A percentile compares a stretch with the other conserved stretches of the same genome.
These are phyloP conservation scores for Palythoa heliodiscus DNA, from an alignment of 92 coral and sea anemone genomes.

Conservation along the genomic window DNA sequence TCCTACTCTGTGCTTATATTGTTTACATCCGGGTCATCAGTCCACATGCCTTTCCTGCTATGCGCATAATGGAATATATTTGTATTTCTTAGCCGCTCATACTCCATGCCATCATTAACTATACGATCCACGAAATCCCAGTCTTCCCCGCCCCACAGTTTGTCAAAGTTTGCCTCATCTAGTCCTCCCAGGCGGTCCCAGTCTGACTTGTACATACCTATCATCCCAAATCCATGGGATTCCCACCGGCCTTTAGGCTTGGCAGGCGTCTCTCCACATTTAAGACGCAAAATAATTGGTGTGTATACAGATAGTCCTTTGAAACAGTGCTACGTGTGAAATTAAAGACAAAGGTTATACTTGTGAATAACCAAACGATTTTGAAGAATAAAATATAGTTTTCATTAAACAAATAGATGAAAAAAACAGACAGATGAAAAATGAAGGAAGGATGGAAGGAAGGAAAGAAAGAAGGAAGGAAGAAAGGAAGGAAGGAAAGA, in stretches of 20 bases:
- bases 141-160: slow-evolving; percentile 92
- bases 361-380: not conserved
- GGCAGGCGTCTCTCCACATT: slow-evolving; percentile 63
- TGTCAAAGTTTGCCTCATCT: slow-evolving; percentile 56
- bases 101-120: slow-evolving; percentile 67
- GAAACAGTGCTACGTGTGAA: slow-evolving; percentile 71
- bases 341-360: not conserved
- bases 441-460: too few relatives aligned
- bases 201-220: slow-evolving; percentile 83
- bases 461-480: too few relatives aligned
- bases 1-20: not conserved
- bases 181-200: slow-evolving; percentile 89
- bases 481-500: too few relatives aligned
- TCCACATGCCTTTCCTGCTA: slow-evolving; percentile 79
- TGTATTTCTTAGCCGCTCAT: slow-evolving; percentile 71
- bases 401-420: not conserved
- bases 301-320: slow-evolving; percentile 81
- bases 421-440: too few relatives aligned
- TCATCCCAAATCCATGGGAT: slow-evolving; percentile 81
- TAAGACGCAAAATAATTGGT: slow-evolving; percentile 74
- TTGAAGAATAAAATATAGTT: not conserved
- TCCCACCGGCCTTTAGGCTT: slow-evolving; percentile 81
- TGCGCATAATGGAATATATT: slow-evolving; percentile 78
- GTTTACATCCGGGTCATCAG: slow-evolving; percentile 39
- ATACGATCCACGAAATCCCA: slow-evolving; percentile 88